Conservation (phyloP, 1,140 invertebrate species). For the Lucilia cuprina region DNA sequence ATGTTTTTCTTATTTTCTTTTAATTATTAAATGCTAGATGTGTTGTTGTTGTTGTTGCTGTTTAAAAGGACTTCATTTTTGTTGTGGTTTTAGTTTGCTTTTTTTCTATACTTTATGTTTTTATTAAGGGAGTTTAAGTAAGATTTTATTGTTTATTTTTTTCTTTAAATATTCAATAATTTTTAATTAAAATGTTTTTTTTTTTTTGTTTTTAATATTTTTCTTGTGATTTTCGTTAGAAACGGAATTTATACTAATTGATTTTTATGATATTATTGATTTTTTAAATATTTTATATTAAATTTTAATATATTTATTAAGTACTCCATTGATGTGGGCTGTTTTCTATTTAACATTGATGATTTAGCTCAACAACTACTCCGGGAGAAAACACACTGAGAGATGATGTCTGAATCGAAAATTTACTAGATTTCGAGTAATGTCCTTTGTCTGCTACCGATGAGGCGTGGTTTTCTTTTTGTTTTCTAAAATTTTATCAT, state of each 20-base stretch:
- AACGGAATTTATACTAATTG: not conserved
- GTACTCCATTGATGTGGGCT: conserved; percentile 52
- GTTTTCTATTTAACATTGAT: conserved; percentile 21
- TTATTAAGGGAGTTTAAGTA: not conserved
- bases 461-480: conserved; percentile 56
- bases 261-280: conserved; percentile 51
- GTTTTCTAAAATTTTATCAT: conserved; percentile 8
- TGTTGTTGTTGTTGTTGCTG: no score
- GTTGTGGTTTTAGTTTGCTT: no score
- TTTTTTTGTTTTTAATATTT: not conserved
- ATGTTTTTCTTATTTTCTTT: no score
- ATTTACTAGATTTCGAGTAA: not conserved
- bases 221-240: no score
- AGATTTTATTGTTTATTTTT: not conserved
- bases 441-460: conserved; percentile 46
- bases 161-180: not conserved
- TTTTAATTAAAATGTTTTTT: not conserved
- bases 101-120: no score
- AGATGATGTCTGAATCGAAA: not conserved
- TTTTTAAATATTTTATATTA: conserved; percentile 61
- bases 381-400: not conserved
- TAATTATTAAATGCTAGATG: no score
- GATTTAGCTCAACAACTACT: not conserved
- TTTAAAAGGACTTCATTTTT: no score
- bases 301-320: conserved; percentile 61